phyloP scores from a whole-genome alignment of 2,113 vertebrate species.

The Trematomus loennbergii region DNA sequence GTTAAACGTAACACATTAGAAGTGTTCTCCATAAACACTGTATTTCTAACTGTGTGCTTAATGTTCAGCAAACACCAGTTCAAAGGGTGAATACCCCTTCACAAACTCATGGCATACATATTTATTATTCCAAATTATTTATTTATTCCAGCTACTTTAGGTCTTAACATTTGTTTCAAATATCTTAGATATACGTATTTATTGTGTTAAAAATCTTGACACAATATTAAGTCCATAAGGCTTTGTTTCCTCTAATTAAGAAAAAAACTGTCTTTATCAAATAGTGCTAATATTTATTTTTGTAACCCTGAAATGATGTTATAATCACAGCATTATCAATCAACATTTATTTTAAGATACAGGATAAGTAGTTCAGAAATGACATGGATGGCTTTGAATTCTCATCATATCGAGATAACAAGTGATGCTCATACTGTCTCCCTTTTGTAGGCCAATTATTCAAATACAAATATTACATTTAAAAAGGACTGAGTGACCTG shows the following conservation, averaged over 20 bases:
- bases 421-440: not conserved
- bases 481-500: not conserved
- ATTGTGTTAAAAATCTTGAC: not conserved
- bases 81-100: too few relatives aligned
- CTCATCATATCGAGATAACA: not conserved
- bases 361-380: not conserved
- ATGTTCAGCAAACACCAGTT: too few relatives aligned
- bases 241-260: not conserved
- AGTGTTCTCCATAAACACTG: not conserved
- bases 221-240: not conserved
- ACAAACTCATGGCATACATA: too few relatives aligned
- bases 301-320: not conserved
- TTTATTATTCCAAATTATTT: not conserved
- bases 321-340: too few relatives aligned
- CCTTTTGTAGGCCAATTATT: not conserved
- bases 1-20: not conserved
- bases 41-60: not conserved
- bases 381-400: not conserved
- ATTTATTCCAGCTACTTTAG: not conserved
- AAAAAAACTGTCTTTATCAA: not conserved
- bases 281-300: not conserved
- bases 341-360: too few relatives aligned
- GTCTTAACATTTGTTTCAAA: not conserved
- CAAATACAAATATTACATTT: not conserved
- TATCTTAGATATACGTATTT: not conserved